These are phyloP conservation scores for Stegophylla sp. DNA, from an alignment of 2,888 invertebrate species.

Conservation along the genomic window DNA sequence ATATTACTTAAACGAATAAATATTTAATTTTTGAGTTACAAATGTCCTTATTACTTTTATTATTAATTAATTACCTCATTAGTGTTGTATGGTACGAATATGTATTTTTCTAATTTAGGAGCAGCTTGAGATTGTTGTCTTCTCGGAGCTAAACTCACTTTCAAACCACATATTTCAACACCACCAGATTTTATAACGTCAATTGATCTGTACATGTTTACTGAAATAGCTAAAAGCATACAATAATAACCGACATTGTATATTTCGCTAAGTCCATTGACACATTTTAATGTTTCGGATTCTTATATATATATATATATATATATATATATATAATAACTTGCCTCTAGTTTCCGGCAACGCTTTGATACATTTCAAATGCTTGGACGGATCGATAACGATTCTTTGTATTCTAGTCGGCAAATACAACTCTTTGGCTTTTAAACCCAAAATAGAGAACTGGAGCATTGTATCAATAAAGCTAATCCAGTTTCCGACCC, in stretches of 20 bases:
- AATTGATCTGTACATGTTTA: constrained; percentile 75
- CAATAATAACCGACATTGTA: too few relatives aligned
- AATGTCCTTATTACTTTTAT: too few relatives aligned
- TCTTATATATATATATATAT: too few relatives aligned
- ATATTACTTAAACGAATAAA: too few relatives aligned
- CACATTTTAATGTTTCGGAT: too few relatives aligned
- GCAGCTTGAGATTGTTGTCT: constrained; percentile 78
- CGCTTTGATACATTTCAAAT: constrained; percentile 64
- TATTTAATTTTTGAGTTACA: too few relatives aligned
- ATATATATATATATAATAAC: neutral
- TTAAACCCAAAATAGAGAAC: constrained; percentile 81
- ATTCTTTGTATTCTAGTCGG: constrained; percentile 86
- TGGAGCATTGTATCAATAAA: constrained; percentile 97
- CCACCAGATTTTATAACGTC: constrained; percentile 82
- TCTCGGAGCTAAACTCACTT: constrained; percentile 86
- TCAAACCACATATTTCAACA: constrained; percentile 85
- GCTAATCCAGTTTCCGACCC: constrained; percentile 92
- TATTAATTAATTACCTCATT: constrained; percentile 61
- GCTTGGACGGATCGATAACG: constrained; percentile 79
- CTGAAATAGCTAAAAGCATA: constrained; percentile 47
- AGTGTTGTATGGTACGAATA: constrained; percentile 78
- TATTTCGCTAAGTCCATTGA: too few relatives aligned
- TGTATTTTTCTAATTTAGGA: constrained; percentile 84
- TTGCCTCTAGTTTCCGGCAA: neutral
- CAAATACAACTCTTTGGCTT: constrained; percentile 80